Evolutionary conservation across 1,140 invertebrate species (phyloP), one percentile per base, ranked within the genome.

Genomic region (Megathymus violae): DNA sequence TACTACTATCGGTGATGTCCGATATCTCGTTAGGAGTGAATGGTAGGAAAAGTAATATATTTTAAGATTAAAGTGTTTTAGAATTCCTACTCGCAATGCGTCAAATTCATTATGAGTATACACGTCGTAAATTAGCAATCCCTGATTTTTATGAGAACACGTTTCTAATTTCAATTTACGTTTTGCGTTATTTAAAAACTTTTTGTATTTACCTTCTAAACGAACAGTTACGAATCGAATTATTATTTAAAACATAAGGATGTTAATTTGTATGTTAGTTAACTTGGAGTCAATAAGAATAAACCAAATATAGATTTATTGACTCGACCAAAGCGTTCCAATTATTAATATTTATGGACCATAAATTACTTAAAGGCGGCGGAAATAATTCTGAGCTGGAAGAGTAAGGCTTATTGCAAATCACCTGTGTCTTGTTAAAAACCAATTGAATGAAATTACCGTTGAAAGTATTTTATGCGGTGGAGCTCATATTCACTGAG

Each of bases 1-100:
- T 71, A 77, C 73, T 70, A 67, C 67, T 65, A 59, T 59, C 51
- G n/a, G 38, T 43, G 51, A 43, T 43, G 51, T 43, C 38, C 40
- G 40, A 43, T 56, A 40, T 56, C 51, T 56, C 43, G 38, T 43
- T 40, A 56, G 14, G 36, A 56, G 38, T 31, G 40, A 43, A 56
- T 56, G 16, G 41, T 56, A 43, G 22, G 40, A 56, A 56, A 14
- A 9, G 38, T 5, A 43, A 56, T 56, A 43, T 54, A 54, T 41
- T 10, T 16, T 11, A 31, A 31, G 27, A 13, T 46, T 25, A 46
- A 25, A 25, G 4, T 22, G 0, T n/a, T 46, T 25, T 25, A 22
- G 19, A 13, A 25, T 46, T 46, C 22, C n/a, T 27, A 25, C 7
- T 13, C 14, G 13, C 10, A 11, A 15, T 31, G 14, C 13, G 15